Evolutionary conservation across 2,113 vertebrate genomes (phyloP), one percentile per base, ranked within the genome.

Genomic region (Empidonax traillii): DNA sequence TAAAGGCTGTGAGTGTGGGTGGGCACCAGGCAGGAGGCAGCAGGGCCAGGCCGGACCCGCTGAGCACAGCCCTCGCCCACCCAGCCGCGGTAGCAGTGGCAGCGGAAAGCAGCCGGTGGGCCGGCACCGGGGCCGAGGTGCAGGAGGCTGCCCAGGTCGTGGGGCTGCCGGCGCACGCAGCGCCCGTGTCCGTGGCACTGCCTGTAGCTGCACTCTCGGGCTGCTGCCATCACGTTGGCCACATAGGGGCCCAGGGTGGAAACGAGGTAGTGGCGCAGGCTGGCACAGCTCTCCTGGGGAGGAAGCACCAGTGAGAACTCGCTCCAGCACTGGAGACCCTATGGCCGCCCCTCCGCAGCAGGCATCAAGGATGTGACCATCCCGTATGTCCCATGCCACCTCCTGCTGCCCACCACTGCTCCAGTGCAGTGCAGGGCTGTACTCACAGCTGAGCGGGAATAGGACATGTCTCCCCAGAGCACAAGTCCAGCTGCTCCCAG

Each of bases 51-150:
- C 65, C 3, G 5, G 5, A 56, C 63, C 4, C 4, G 56, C 22
- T 1, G 80, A 74, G 90, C 56, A 69, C 99, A 99, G 68, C 22
- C 33, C 25, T 94, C 20, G 1, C 98, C 99, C 0, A 65, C 91
- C 99, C 99, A 99, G 61, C 98, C 98, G 0, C 3, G 63, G 95
- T 98, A 99, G 96, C 99, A 99, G 86, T 63, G 96, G 96, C 99
- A 99, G 74, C 76, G 94, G 87, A 99, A 99, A 6, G 96, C 47
- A 4, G 52, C 28, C 0, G 0, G 68, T 0, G 21, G 49, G 90
- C 77, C 33, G 1, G 85, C 13, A 3, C 67, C 14, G 0, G 17
- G 19, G 10, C 90, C 63, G 1, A 97, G 90, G 56, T 97, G 97
- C 63, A 98, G 96, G 53, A 93, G 96, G 80, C 79, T 96, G 88